phyloP scores from a whole-genome alignment of 2,888 invertebrate genomes.

The Uropetala carovei region DNA sequence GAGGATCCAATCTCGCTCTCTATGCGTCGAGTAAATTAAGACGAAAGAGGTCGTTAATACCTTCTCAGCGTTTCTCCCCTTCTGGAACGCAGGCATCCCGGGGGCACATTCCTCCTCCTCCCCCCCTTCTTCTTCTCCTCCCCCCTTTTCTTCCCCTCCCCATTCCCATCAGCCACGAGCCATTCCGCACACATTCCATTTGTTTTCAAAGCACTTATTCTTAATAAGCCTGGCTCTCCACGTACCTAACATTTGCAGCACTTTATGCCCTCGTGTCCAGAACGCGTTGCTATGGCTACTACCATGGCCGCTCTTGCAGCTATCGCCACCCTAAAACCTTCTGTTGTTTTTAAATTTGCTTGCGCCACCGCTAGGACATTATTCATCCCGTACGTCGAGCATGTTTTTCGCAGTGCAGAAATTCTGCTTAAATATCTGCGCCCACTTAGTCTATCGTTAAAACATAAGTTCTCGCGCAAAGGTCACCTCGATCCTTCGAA shows the following conservation, averaged over 20 bases:
- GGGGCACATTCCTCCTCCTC: neutral
- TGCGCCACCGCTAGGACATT: neutral
- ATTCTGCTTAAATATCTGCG: neutral
- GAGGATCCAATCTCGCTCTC: neutral
- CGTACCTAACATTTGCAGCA: neutral
- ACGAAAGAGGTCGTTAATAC: conserved; percentile 1
- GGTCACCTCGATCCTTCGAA: neutral
- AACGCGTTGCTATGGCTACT: neutral
- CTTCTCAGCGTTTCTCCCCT: neutral
- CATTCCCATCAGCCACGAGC: neutral
- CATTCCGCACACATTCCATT: neutral
- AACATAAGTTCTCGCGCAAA: neutral
- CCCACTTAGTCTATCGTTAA: neutral
- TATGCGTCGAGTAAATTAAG: conserved; percentile 9
- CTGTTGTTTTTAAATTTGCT: neutral
- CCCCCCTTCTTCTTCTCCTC: neutral
- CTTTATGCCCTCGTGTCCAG: neutral
- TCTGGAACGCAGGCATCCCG: too few relatives aligned
- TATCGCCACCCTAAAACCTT: too few relatives aligned
- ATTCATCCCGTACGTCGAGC: neutral
- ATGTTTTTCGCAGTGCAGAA: neutral
- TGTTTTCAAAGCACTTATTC: conserved; percentile 25
- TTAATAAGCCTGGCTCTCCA: neutral
- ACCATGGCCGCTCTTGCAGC: too few relatives aligned
- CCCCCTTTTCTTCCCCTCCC: too few relatives aligned